Conservation (phyloP, 1,140 invertebrate species). For the Lethocerus indicus region DNA sequence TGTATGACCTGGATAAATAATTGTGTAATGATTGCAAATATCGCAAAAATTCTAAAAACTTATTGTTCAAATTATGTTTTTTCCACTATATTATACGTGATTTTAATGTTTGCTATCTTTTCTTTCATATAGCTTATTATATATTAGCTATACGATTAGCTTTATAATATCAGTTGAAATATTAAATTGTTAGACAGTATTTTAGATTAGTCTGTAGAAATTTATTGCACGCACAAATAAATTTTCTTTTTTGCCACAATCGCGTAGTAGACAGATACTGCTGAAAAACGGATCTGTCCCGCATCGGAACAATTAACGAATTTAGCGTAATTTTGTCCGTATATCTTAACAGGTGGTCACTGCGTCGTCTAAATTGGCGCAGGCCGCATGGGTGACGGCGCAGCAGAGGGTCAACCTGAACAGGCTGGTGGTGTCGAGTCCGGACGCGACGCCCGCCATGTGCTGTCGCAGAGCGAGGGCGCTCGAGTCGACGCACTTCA, state of each 20-base stretch:
- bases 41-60: too few relatives aligned
- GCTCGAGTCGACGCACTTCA: conserved; percentile 62
- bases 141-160: too few relatives aligned
- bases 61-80: too few relatives aligned
- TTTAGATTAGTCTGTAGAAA: neutral
- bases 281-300: neutral
- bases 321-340: conserved; percentile 5
- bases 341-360: conserved; percentile 31
- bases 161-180: too few relatives aligned
- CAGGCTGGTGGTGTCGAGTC: conserved; percentile 52
- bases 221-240: neutral
- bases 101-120: too few relatives aligned
- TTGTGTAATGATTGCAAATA: too few relatives aligned
- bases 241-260: neutral
- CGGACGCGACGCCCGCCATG: conserved; percentile 50
- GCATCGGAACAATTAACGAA: neutral
- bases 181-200: neutral
- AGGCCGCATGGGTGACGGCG: conserved; percentile 74
- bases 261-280: neutral
- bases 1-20: too few relatives aligned
- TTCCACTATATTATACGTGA: too few relatives aligned
- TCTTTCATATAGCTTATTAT: too few relatives aligned
- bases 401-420: conserved; percentile 76
- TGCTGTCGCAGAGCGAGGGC: conserved; percentile 61
- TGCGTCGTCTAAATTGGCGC: conserved; percentile 42